Percentiles rank a stretch among this genome's conserved stretches.
Evolutionary conservation across 1,140 invertebrate species (phyloP).

Genomic region (Andrena cerasifolii): DNA sequence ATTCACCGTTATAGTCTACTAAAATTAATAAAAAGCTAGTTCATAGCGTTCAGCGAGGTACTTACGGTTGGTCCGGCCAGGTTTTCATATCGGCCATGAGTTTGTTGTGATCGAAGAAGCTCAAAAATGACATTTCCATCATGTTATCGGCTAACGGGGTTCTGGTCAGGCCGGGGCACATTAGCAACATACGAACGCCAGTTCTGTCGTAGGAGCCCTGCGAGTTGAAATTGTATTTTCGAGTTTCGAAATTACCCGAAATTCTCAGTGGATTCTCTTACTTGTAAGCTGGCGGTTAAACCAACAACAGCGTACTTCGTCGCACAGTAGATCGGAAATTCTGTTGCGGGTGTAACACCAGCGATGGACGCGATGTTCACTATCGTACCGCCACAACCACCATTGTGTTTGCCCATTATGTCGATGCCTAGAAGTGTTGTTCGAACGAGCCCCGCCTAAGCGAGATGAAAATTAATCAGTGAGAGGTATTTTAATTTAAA

Average conservation of each 20-base stretch:
- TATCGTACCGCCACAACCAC: constrained; percentile 72
- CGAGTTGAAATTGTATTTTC: constrained; percentile 4
- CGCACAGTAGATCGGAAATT: constrained; percentile 84
- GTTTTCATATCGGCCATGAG: too few relatives aligned
- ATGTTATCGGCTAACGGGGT: not conserved
- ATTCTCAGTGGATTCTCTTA: too few relatives aligned
- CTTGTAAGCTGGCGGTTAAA: constrained; percentile 73
- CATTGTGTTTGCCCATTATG: constrained; percentile 73
- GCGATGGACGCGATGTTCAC: constrained; percentile 72
- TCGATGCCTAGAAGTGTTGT: constrained; percentile 64
- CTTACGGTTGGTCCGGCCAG: not conserved
- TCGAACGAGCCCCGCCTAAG: constrained; percentile 62
- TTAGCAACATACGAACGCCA: constrained; percentile 58
- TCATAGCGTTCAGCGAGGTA: not conserved
- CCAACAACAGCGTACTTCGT: constrained; percentile 85
- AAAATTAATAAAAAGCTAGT: too few relatives aligned
- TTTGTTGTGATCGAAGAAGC: too few relatives aligned
- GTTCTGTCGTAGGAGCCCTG: constrained; percentile 60
- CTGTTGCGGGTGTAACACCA: constrained; percentile 52
- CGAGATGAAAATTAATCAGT: too few relatives aligned
- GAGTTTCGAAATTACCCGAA: too few relatives aligned
- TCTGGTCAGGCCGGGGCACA: constrained; percentile 1
- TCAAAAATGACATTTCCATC: not conserved
- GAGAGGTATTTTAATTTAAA: too few relatives aligned
- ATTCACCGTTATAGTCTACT: too few relatives aligned